These are phyloP conservation scores for Eira barbara DNA, from an alignment of 2,113 vertebrate genomes.

Conservation along the genomic window DNA sequence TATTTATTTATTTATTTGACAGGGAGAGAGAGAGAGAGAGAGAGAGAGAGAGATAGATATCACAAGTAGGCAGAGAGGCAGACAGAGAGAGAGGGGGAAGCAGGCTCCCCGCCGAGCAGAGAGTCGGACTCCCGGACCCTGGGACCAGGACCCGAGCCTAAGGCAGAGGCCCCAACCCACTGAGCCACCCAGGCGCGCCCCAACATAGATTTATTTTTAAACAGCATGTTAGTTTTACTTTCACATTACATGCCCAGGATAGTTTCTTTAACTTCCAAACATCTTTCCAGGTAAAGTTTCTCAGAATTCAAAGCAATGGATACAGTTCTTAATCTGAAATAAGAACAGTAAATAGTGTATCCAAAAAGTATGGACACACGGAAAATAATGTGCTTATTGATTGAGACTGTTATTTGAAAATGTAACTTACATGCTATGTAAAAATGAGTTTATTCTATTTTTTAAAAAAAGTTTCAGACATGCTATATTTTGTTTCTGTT, in stretches of 20 bases:
- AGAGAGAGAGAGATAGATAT: no score
- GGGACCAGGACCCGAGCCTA: no score
- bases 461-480: background rate
- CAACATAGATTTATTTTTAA: constrained; percentile 8
- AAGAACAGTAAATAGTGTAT: background rate
- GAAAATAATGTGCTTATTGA: background rate
- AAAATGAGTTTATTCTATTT: background rate
- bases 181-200: no score
- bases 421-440: background rate
- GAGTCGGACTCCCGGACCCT: no score
- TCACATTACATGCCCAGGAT: background rate
- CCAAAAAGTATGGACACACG: background rate
- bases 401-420: constrained; percentile 19
- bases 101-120: no score
- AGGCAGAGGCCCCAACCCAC: no score
- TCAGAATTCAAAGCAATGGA: background rate
- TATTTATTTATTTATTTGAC: no score
- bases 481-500: background rate
- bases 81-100: no score
- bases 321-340: background rate
- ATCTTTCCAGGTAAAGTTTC: background rate
- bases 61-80: no score
- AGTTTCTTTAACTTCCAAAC: constrained; percentile 20
- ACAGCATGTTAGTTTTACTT: constrained; percentile 32
- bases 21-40: no score